phyloP scores from a whole-genome alignment of 2,888 invertebrate species.

The Lasioglossum pauxillum region DNA sequence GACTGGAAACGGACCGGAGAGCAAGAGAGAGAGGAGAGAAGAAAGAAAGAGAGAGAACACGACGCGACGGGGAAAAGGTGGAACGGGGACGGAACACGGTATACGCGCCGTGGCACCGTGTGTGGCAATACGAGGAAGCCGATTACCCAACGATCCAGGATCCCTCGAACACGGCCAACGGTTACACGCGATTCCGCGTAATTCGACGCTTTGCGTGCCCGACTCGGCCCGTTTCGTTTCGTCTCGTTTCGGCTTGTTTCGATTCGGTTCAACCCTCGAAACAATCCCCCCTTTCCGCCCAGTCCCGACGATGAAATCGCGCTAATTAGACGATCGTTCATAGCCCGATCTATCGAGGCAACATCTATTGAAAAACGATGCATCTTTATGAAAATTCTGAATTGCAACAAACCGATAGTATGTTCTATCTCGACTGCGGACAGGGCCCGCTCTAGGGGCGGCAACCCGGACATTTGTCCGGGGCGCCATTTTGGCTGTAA shows the following conservation, averaged over 20 bases:
- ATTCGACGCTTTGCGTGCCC: slow-evolving; percentile 39
- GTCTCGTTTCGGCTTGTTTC: not conserved
- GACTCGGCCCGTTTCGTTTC: slow-evolving; percentile 5
- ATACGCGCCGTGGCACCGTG: slow-evolving; percentile 55
- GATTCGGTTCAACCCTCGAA: not conserved
- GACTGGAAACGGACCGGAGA: slow-evolving; percentile 41
- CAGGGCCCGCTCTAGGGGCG: too few relatives aligned
- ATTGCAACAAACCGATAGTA: not conserved
- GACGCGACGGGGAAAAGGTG: slow-evolving; percentile 21
- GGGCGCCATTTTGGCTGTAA: too few relatives aligned
- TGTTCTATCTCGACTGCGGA: too few relatives aligned
- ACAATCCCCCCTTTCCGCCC: not conserved
- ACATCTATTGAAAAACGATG: not conserved
- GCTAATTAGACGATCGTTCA: not conserved
- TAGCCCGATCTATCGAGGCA: not conserved
- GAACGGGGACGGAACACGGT: slow-evolving; percentile 23
- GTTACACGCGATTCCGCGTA: slow-evolving; percentile 66
- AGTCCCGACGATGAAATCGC: not conserved
- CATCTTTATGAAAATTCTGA: not conserved
- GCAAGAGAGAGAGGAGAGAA: slow-evolving; percentile 3
- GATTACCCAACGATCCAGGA: slow-evolving; percentile 78
- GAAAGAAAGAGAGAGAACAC: slow-evolving; percentile 20
- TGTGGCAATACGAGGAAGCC: slow-evolving; percentile 81
- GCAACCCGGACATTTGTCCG: too few relatives aligned
- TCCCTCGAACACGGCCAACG: slow-evolving; percentile 60